Evolutionary conservation across 2,113 vertebrate species (phyloP).

Genomic region (Eulacestoma nigropectus): DNA sequence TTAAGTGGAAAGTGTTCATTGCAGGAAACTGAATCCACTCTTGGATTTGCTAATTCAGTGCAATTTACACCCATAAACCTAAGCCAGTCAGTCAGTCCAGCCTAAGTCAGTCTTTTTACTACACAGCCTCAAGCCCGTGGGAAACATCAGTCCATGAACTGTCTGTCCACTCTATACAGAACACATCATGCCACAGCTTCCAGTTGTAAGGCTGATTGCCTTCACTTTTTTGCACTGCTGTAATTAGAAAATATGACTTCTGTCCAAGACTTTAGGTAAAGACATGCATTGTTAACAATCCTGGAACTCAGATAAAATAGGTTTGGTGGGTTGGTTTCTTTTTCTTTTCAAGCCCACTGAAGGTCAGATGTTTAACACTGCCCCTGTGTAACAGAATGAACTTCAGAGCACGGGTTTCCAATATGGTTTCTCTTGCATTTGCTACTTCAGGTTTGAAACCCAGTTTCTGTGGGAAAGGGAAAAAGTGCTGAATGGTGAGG

Average conservation of each 20-base stretch:
- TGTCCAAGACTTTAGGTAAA: not conserved
- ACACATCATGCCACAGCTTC: fast-evolving
- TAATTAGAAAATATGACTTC: not conserved
- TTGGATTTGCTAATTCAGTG: not conserved
- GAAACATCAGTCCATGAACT: not conserved
- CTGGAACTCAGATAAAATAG: not conserved
- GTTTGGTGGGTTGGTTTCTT: not conserved
- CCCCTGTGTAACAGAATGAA: not conserved
- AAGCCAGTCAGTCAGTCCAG: not conserved
- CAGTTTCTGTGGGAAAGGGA: not conserved
- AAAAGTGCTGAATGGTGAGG: not conserved
- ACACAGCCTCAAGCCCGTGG: not conserved
- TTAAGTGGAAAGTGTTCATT: not conserved
- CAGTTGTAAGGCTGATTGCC: not conserved
- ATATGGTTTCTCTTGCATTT: not conserved
- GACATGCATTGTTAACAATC: not conserved
- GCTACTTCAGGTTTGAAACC: not conserved
- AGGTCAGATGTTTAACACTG: not conserved
- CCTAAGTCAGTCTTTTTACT: not conserved
- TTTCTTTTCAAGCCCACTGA: not conserved
- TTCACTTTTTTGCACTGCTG: not conserved
- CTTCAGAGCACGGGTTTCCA: not conserved
- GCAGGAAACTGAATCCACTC: not conserved
- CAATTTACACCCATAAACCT: not conserved
- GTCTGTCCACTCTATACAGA: not conserved